These are phyloP conservation scores for Bugula neritina DNA, from an alignment of 2,888 invertebrate genomes.

Conservation along the genomic window DNA sequence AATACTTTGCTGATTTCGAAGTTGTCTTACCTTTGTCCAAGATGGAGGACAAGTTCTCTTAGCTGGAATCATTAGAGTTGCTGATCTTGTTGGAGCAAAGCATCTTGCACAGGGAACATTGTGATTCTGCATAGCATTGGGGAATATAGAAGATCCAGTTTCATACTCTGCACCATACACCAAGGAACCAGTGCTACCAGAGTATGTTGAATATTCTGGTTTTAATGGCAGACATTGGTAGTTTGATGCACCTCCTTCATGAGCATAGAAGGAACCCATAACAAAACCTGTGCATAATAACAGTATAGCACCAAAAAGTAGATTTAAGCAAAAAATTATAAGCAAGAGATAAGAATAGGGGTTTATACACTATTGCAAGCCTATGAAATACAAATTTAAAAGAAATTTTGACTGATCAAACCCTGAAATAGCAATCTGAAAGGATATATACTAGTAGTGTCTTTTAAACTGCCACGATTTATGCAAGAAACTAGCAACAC, in stretches of 20 bases:
- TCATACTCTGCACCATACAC: conserved; percentile 31
- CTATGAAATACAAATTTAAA: too few species aligned
- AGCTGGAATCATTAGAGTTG: conserved; percentile 31
- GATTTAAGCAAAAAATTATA: too few species aligned
- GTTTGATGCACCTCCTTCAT: conserved; percentile 29
- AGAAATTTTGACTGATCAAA: too few species aligned
- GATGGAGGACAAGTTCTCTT: conserved; percentile 29
- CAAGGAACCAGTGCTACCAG: conserved; percentile 7
- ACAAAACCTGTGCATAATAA: conserved; percentile 29
- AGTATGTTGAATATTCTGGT: conserved; percentile 27
- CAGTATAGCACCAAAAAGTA: too few species aligned
- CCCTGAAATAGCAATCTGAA: too few species aligned
- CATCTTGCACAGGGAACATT: conserved; percentile 33
- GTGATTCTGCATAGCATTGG: conserved; percentile 28
- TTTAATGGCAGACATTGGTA: conserved; percentile 29
- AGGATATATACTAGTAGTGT: too few species aligned
- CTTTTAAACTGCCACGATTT: too few species aligned
- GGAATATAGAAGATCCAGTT: neutral
- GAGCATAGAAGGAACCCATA: conserved; percentile 21
- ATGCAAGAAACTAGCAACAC: too few species aligned
- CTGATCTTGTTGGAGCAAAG: conserved; percentile 24
- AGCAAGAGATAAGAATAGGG: too few species aligned
- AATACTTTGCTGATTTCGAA: too few species aligned
- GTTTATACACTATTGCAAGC: too few species aligned
- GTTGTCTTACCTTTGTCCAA: conserved; percentile 29